Conservation (phyloP, 64 coral and sea anemone genomes). For the Porites lutea region DNA sequence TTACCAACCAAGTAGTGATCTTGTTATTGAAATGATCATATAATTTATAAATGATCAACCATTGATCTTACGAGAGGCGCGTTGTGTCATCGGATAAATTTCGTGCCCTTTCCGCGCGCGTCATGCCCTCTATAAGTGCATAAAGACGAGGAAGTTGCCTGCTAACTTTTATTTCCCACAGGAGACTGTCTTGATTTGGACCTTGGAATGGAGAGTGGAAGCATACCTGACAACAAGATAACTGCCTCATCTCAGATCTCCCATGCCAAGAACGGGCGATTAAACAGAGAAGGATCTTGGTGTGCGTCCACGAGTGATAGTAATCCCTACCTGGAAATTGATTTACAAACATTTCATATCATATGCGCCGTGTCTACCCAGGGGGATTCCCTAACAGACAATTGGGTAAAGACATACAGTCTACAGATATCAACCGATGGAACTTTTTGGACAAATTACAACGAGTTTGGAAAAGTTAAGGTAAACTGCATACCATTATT, state of each 20-base stretch:
- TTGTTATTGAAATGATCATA: too few species aligned
- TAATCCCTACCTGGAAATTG: slow-evolving; percentile 4
- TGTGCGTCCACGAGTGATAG: neutral
- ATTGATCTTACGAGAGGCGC: too few species aligned
- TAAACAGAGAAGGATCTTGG: neutral
- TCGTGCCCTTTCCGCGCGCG: too few species aligned
- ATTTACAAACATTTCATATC: neutral
- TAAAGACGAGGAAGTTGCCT: too few species aligned
- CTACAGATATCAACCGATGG: slow-evolving; percentile 8
- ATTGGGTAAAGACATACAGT: neutral
- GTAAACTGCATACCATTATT: neutral
- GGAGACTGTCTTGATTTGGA: neutral
- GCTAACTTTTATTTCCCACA: neutral
- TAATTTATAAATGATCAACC: too few species aligned
- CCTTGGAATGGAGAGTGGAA: neutral
- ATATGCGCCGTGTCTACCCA: neutral
- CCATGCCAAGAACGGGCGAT: neutral
- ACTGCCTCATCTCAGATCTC: neutral
- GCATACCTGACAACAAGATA: neutral
- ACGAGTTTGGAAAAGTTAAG: neutral
- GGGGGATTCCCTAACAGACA: neutral
- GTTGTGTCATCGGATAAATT: too few species aligned
- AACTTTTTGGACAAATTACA: neutral
- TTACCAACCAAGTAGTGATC: too few species aligned
- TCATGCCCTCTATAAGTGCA: too few species aligned